These are phyloP conservation scores for Cordilura impudica DNA, from an alignment of 2,888 invertebrate genomes.

Conservation along the genomic window DNA sequence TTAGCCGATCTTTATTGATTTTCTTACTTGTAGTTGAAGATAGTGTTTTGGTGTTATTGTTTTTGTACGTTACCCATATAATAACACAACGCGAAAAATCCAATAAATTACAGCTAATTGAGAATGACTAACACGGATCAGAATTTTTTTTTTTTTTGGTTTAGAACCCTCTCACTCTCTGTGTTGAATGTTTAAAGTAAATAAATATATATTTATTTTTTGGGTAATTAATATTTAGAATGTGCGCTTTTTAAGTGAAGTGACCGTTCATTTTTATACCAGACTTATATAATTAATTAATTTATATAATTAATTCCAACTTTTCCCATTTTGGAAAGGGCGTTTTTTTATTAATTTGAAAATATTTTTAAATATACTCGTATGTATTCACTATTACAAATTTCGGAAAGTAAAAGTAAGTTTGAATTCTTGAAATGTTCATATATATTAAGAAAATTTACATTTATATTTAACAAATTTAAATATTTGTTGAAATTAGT, in stretches of 20 bases:
- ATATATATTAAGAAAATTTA: background rate
- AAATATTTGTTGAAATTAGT: no score
- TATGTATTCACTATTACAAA: background rate
- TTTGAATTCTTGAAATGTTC: background rate
- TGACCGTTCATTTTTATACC: constrained; percentile 48
- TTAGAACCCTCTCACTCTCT: constrained; percentile 41
- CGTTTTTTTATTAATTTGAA: constrained; percentile 20
- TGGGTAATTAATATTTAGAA: constrained; percentile 55
- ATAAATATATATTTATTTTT: constrained; percentile 12
- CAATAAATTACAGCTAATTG: constrained; percentile 48
- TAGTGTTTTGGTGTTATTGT: background rate
- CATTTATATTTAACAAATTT: background rate
- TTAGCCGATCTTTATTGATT: background rate
- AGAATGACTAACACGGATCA: constrained; percentile 57
- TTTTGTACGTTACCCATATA: constrained; percentile 39
- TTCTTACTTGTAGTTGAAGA: background rate
- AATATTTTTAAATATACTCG: constrained; percentile 5
- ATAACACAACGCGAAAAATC: background rate
- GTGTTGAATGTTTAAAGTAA: constrained; percentile 15
- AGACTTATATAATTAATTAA: constrained; percentile 30
- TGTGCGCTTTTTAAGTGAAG: constrained; percentile 35
- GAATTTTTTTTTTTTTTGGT: constrained; percentile 30
- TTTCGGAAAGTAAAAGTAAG: background rate
- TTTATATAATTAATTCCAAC: no score
- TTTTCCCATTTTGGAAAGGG: background rate